phyloP scores from a whole-genome alignment of 2,888 invertebrate species.

The Scaptomyza reducta region DNA sequence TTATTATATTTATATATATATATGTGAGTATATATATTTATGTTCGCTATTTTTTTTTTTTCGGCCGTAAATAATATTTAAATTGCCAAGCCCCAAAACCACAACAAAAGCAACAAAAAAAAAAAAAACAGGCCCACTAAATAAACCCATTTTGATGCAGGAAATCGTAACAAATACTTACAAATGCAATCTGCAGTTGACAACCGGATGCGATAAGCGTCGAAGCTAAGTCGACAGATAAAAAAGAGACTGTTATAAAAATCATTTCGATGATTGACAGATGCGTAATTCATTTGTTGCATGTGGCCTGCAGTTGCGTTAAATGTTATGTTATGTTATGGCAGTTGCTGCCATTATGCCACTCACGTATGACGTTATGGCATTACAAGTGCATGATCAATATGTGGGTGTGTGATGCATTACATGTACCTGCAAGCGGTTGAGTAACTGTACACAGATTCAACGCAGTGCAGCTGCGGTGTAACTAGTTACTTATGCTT shows the following conservation, averaged over 20 bases:
- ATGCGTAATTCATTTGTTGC: constrained; percentile 5
- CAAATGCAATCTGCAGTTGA: constrained; percentile 45
- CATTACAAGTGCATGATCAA: not conserved
- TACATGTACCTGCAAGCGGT: constrained; percentile 1
- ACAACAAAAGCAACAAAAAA: not conserved
- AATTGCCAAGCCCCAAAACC: constrained; percentile 24
- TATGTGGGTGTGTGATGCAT: not conserved
- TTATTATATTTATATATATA: constrained; percentile 16
- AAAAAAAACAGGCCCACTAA: not conserved
- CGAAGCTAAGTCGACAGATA: constrained; percentile 1
- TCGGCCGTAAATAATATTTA: constrained; percentile 49
- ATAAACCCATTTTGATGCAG: not conserved
- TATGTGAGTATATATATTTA: constrained; percentile 54
- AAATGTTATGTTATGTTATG: constrained; percentile 3
- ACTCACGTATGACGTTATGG: not conserved
- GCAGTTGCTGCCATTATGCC: constrained; percentile 7
- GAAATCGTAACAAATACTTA: constrained; percentile 5
- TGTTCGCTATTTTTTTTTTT: constrained; percentile 20
- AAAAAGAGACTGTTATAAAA: constrained; percentile 2
- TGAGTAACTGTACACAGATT: constrained; percentile 9
- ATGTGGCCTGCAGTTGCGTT: not conserved
- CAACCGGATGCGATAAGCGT: constrained; percentile 32
- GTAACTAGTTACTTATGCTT: not conserved
- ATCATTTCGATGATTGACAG: not conserved
- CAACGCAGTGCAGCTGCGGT: not conserved